Evolutionary conservation across 1,140 invertebrate genomes (phyloP).

Genomic region (Caerostris darwini): DNA sequence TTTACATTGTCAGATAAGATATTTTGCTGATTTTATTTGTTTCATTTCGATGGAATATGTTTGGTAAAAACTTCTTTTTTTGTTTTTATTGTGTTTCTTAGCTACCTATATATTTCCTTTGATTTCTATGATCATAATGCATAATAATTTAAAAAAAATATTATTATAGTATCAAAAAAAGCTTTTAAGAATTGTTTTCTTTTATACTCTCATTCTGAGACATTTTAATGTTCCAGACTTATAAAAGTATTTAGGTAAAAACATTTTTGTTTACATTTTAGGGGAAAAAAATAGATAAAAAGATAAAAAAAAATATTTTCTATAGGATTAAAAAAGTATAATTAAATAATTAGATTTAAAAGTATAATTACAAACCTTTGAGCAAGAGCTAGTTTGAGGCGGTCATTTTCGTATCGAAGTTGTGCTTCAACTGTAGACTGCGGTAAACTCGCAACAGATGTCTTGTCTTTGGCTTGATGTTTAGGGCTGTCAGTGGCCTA

Average conservation of each 20-base stretch:
- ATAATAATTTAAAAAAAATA: no score
- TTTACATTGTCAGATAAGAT: no score
- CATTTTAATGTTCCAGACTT: no score
- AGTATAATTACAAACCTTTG: conserved; percentile 88
- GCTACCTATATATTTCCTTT: no score
- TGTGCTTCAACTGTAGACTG: conserved; percentile 89
- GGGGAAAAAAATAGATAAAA: neutral
- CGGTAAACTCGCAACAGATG: conserved; percentile 71
- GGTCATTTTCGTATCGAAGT: conserved; percentile 98
- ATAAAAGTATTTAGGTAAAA: neutral
- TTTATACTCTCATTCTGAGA: no score
- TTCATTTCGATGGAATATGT: no score
- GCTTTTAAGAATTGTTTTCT: no score
- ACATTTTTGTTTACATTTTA: neutral
- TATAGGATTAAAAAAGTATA: neutral
- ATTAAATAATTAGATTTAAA: neutral
- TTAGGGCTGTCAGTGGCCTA: conserved; percentile 85
- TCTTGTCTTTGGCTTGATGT: conserved; percentile 83
- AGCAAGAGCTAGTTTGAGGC: conserved; percentile 95
- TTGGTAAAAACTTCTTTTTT: no score
- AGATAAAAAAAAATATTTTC: conserved; percentile 68
- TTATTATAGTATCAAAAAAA: no score
- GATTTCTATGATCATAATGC: no score
- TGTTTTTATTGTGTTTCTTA: no score
- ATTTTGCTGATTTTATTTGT: no score